Base-by-base conservation (phyloP, 1,140 invertebrate genomes). In the Drosophila erecta region DNA sequence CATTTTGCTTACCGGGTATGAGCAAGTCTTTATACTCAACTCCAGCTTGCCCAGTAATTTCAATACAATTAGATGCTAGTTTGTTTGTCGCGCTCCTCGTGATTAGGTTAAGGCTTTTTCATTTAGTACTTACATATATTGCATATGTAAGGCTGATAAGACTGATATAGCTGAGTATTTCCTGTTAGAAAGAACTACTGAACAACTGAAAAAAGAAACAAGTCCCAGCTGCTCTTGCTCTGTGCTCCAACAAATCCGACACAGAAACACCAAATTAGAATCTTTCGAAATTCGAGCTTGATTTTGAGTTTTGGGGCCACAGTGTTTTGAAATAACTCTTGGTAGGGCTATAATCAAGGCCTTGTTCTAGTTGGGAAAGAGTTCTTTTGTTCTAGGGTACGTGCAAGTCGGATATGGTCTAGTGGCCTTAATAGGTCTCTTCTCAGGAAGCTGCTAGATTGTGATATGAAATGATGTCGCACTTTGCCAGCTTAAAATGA, bases 101-200 rank as follows among this genome's bases (percentile, higher is more conserved):
- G 85, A 91, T 91, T 91, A 91, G 83, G 71, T 86, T 90, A 89
- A 91, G 85, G 90, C 90, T 90, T 90, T 89, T 86, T 79, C 72
- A 74, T 74, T 74, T 73, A 77, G 44, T 75, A 30, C 7, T 30
- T 30, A 30, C 30, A 30, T 30, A 53, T 61, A 69, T 61, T 44
- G 24, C 46, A 47, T 69, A 69, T 56, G 49, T 64, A 37, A 17
- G 30, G 41, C 80, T 85, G 83, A 91, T 90, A 91, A 91, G 65
- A 72, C 59, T 67, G 66, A 78, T 79, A 77, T 87, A 84, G 77
- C 81, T 91, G 90, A 79, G 76, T 89, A 89, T 91, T 91, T 91
- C 90, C 83, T 87, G 83, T 89, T 87, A 43, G 58, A 71, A 61
- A 35, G 58, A 71, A 61, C 35, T 60, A 64, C 41, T 44, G 17